Base-by-base conservation (phyloP, 1,140 invertebrate species). In the Drosophila pectinifera region DNA sequence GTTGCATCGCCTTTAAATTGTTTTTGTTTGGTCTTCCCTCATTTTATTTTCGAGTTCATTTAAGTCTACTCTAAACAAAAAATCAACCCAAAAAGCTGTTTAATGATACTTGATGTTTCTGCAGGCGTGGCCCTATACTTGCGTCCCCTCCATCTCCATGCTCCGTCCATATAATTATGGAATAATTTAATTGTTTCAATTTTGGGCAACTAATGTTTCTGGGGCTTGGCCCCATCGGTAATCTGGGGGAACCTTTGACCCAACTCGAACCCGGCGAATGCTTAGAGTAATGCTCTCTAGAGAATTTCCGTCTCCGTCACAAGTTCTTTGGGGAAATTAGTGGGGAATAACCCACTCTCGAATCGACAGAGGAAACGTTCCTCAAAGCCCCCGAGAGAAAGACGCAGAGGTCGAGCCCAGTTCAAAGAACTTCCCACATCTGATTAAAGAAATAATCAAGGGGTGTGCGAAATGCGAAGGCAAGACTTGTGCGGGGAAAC, bases 181-280 rank as follows among this genome's bases (percentile, higher is more conserved):
- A 48, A 82, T 82, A 59, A 82, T 81, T 81, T 81, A 82, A 82
- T 82, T 81, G 73, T 77, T 81, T 82, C 55, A 77, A 81, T 81
- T 82, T 82, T 18, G 24, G 39, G 31, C 31, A 42, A 64, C 64
- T 49, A 34, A 62, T 49, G 58, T 64, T 64, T 48, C 53, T 43
- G 10, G 63, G 67, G 48, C 48, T 36, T 68, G 65, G 46, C 36
- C 61, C 26, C 45, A 49, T 68, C 64, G 61, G 34, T 68, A 69
- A 69, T 69, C 65, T 68, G 46, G 39, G 24, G 62, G 65, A 68
- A 56, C 67, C 51, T 70, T 70, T 70, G 45, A 68, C 64, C 64
- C 36, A 51, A 36, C 49, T 34, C 38, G 31, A 69, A 61, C 38
- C 28, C 46, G n/a, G 39, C 14, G 22, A 41, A 31, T 46, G 63